Conservation (phyloP, 2,113 vertebrate genomes). For the Carassius carassius region DNA sequence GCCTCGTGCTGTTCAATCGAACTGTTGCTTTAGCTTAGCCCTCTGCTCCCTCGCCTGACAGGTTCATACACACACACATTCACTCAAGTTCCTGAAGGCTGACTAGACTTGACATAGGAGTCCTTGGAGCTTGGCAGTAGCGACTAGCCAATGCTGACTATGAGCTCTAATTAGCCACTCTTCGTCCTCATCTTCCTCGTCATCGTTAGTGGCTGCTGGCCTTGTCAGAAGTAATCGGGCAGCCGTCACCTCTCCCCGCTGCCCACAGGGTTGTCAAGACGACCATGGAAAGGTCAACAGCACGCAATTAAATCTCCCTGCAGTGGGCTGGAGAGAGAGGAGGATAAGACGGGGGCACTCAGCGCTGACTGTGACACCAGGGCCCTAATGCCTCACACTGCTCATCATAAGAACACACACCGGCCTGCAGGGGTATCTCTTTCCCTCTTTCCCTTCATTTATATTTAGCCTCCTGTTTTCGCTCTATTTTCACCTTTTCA, state of each 20-base stretch:
- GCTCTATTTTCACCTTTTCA: neutral
- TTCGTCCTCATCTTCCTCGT: conserved; percentile 55
- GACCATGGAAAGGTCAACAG: conserved; percentile 63
- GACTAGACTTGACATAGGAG: conserved; percentile 54
- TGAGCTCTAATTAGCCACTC: conserved; percentile 74
- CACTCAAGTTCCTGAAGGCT: conserved; percentile 39
- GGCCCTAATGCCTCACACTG: conserved; percentile 37
- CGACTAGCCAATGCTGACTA: conserved; percentile 63
- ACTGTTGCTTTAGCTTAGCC: conserved; percentile 73
- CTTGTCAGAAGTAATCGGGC: conserved; percentile 63
- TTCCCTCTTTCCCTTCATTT: conserved; percentile 1
- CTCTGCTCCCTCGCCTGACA: conserved; percentile 54
- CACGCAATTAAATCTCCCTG: conserved; percentile 62
- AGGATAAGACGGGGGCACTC: conserved; percentile 11
- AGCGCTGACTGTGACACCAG: conserved; percentile 10
- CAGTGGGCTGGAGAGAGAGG: conserved; percentile 38
- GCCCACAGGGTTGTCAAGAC: conserved; percentile 55
- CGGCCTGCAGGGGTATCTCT: neutral
- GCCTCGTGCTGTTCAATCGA: conserved; percentile 76
- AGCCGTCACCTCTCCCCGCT: conserved; percentile 55
- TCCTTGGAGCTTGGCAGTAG: conserved; percentile 49
- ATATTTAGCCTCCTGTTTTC: neutral
- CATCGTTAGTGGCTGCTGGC: conserved; percentile 51
- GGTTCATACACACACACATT: conserved; percentile 55
- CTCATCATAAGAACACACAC: conserved; percentile 52